phyloP scores from a whole-genome alignment of 2,888 invertebrate genomes.

The Temnothorax rugatulus region DNA sequence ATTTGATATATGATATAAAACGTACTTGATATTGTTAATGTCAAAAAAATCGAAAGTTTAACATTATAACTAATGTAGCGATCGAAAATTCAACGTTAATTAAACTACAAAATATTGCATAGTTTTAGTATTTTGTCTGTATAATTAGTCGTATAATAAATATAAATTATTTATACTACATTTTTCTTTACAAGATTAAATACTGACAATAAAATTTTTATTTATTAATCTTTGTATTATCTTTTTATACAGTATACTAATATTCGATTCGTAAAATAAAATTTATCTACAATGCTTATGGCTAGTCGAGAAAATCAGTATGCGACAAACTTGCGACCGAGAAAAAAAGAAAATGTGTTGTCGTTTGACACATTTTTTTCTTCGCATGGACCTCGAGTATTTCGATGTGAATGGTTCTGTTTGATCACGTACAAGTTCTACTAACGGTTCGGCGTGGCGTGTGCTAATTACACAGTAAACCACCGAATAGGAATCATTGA shows the following conservation, averaged over 20 bases:
- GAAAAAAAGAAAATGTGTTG: slow-evolving; percentile 15
- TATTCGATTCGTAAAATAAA: background rate
- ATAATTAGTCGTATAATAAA: background rate
- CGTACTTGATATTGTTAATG: background rate
- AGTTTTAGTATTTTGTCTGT: slow-evolving; percentile 1
- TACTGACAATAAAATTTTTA: slow-evolving; percentile 12
- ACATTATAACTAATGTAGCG: too few relatives aligned
- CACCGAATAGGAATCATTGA: slow-evolving; percentile 15
- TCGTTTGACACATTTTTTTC: slow-evolving; percentile 15
- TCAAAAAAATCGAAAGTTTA: background rate
- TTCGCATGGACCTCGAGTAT: slow-evolving; percentile 13
- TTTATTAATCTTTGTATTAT: background rate
- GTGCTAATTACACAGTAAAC: slow-evolving; percentile 66
- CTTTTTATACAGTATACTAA: background rate
- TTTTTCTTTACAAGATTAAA: background rate
- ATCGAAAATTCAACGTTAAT: background rate
- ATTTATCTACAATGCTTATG: background rate
- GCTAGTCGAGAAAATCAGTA: slow-evolving; percentile 20
- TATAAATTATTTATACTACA: background rate
- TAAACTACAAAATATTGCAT: background rate
- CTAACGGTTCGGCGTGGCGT: slow-evolving; percentile 60
- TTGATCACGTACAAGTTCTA: slow-evolving; percentile 59
- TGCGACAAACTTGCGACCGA: background rate
- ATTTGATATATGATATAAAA: slow-evolving; percentile 35
- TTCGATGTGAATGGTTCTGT: slow-evolving; percentile 28